Evolutionary conservation across 2,113 vertebrate genomes (phyloP).

Genomic region (Carettochelys insculpta): DNA sequence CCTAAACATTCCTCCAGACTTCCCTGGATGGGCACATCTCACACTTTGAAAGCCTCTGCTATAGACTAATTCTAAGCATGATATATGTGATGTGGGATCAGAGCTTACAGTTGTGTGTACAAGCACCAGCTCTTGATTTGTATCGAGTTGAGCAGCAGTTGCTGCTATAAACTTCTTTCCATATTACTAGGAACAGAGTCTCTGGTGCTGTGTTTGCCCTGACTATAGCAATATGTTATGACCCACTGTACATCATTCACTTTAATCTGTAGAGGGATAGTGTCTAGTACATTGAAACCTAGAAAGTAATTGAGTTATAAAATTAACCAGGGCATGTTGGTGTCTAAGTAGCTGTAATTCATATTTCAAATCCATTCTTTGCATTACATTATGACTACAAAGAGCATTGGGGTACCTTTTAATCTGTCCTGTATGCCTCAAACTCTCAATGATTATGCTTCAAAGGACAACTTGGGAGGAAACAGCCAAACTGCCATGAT

Average conservation of each 20-base stretch:
- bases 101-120: background rate
- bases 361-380: background rate
- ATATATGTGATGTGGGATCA: background rate
- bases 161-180: background rate
- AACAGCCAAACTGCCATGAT: conserved; percentile 99
- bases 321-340: background rate
- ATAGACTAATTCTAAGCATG: background rate
- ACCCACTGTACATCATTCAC: background rate
- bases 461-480: conserved; percentile 95
- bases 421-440: background rate
- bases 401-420: background rate
- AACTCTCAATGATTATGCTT: conserved; percentile 13
- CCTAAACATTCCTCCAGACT: no score
- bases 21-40: no score
- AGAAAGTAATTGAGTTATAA: background rate
- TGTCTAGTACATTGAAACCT: background rate
- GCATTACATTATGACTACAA: background rate
- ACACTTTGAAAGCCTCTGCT: background rate
- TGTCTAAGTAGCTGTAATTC: background rate
- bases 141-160: background rate
- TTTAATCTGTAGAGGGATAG: background rate
- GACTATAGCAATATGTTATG: background rate
- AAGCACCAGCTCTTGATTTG: background rate
- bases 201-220: background rate
- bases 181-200: background rate